Conservation (phyloP, 2,797 vertebrate genomes). For the Serranus cabrilla region DNA sequence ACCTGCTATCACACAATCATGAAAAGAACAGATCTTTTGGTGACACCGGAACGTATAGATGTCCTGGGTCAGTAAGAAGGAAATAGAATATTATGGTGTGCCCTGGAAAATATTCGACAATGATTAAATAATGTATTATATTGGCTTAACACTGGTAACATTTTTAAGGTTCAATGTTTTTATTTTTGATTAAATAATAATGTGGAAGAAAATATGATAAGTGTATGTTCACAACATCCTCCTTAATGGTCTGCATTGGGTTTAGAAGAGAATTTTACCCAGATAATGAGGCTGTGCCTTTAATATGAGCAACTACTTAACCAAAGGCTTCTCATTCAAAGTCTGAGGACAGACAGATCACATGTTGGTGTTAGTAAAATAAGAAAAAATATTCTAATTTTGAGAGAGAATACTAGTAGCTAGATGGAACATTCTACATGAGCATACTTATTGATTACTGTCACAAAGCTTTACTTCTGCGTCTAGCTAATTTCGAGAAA, state of each 20-base stretch:
- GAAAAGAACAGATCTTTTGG: no score
- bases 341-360: constrained; percentile 7
- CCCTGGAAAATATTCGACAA: not conserved
- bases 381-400: constrained; percentile 25
- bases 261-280: not conserved
- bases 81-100: not conserved
- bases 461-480: constrained; percentile 17
- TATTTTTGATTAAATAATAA: not conserved
- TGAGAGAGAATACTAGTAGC: not conserved
- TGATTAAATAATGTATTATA: not conserved
- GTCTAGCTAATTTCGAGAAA: not conserved
- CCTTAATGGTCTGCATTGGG: not conserved
- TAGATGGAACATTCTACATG: not conserved
- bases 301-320: constrained; percentile 54
- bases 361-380: constrained; percentile 35
- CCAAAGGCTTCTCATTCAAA: constrained; percentile 4
- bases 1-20: no score
- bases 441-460: not conserved
- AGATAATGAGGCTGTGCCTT: constrained; percentile 34
- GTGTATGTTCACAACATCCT: not conserved
- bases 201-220: no score
- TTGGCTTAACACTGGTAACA: not conserved
- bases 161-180: no score
- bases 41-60: no score
- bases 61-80: no score